Evolutionary conservation across 2,888 invertebrate species (phyloP), one percentile per base, ranked within the genome.

Genomic region (Oconnorella tubifera): DNA sequence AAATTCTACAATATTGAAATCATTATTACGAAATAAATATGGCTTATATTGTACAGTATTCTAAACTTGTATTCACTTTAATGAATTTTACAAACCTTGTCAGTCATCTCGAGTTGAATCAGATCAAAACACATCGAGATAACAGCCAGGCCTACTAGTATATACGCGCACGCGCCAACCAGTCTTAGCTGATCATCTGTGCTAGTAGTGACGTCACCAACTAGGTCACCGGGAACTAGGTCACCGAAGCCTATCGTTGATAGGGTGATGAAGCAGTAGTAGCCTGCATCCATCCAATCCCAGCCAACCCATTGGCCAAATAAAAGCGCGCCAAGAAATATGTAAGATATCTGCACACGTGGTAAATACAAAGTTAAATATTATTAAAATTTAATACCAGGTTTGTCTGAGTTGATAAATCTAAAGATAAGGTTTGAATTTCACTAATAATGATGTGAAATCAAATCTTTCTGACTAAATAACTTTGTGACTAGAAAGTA

Each of bases 191-290:
- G 76, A 3, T 76, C 76, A 40, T 73, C 74, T n/a, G 53, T 31
- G 32, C 14, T 33, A 6, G 27, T 32, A 19, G 50, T 40, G 28
- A 49, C 49, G n/a, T 60, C 50, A 51, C 14, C 6, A 27, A 27
- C 25, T 6, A 51, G 53, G 4, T 4, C 3, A 1, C 72, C 74
- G 23, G 73, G 73, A 19, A 73, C 72, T 14, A 73, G 64, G 68
- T 81, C 81, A 25, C 81, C 81, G 58, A 81, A 82, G 2, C 82
- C 82, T 55, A 82, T 81, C 57, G 81, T 81, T 56, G 76, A 75
- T 51, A 82, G 76, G 3, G 82, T 82, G 64, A 81, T 78, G 70
- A 80, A 82, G 71, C 81, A 81, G 74, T 81, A 82, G 70, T 82
- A 82, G n/a, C 78, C 76, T 2, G 80, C 76, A 66, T 79, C 59